These are phyloP conservation scores for Phoebastria nigripes DNA, from an alignment of 2,797 vertebrate species.

Conservation along the genomic window DNA sequence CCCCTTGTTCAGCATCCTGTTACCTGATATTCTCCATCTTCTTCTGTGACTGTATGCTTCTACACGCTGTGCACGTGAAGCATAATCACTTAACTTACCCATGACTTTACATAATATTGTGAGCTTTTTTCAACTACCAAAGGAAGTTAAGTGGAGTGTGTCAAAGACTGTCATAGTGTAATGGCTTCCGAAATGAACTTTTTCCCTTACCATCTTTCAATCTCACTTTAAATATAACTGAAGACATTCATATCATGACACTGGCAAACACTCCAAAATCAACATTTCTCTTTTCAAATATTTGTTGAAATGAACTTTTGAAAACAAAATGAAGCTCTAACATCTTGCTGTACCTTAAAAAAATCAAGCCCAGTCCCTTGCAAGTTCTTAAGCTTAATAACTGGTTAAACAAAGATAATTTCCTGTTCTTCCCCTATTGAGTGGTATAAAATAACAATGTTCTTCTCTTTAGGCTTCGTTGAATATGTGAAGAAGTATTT, in stretches of 20 bases:
- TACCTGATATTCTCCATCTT: background rate
- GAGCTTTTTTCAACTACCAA: background rate
- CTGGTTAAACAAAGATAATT: background rate
- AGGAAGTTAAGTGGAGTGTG: background rate
- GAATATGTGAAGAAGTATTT: background rate
- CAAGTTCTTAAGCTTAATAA: background rate
- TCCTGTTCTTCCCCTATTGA: background rate
- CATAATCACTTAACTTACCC: background rate
- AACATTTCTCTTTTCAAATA: background rate
- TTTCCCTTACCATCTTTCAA: background rate
- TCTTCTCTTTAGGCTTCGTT: background rate
- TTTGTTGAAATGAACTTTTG: background rate
- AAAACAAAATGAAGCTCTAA: background rate
- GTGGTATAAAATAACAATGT: background rate
- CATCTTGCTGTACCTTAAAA: background rate
- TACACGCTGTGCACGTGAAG: background rate
- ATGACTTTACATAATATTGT: background rate
- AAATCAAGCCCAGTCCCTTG: background rate
- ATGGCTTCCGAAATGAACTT: background rate
- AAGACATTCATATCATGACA: background rate
- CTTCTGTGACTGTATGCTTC: background rate
- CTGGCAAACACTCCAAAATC: background rate
- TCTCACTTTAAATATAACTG: background rate
- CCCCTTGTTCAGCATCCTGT: rapidly evolving
- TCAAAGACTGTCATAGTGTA: background rate